phyloP scores from a whole-genome alignment of 2,888 invertebrate genomes.

The Limnephilus lunatus region DNA sequence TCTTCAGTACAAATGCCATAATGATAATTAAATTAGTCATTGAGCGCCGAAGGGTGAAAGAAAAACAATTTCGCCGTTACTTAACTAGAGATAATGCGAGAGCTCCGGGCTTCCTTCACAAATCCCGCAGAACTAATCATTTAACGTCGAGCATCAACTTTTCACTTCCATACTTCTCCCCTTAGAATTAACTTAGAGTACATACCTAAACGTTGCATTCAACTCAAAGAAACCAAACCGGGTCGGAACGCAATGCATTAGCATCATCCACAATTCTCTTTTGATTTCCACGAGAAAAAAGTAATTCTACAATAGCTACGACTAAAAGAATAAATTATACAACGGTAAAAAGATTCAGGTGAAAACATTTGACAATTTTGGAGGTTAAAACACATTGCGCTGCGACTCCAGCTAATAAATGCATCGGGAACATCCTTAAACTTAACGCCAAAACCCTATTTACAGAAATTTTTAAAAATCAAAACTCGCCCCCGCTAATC shows the following conservation, averaged over 20 bases:
- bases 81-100: slow-evolving; percentile 27
- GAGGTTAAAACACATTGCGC: not conserved
- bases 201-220: not conserved
- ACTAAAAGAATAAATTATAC: slow-evolving; percentile 13
- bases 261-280: not conserved
- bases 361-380: not conserved
- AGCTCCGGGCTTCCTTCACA: not conserved
- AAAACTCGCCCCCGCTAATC: slow-evolving; percentile 22
- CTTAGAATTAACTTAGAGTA: not conserved
- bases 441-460: not conserved
- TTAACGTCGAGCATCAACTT: slow-evolving; percentile 20
- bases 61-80: slow-evolving; percentile 46
- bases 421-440: slow-evolving; percentile 5
- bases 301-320: slow-evolving; percentile 2
- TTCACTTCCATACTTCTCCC: not conserved
- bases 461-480: not conserved
- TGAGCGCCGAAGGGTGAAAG: slow-evolving; percentile 35
- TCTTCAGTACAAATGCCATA: slow-evolving; percentile 22
- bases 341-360: not conserved
- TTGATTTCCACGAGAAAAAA: not conserved
- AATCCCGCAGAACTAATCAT: slow-evolving; percentile 43
- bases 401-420: not conserved
- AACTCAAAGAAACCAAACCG: not conserved
- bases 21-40: slow-evolving; percentile 18
- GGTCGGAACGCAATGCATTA: slow-evolving; percentile 27